phyloP scores from a whole-genome alignment of 2,888 invertebrate genomes.

The Rotaria macrura region DNA sequence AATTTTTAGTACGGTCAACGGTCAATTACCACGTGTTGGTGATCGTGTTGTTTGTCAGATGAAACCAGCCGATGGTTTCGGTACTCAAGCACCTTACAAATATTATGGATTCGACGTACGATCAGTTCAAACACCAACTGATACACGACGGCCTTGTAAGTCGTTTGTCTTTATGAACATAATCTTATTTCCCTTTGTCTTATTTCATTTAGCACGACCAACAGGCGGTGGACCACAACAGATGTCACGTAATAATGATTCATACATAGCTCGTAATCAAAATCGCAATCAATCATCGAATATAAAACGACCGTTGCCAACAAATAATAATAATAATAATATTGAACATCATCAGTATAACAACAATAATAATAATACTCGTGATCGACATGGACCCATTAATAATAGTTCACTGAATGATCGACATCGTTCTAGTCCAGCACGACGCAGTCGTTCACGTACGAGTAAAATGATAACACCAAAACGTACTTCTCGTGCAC shows the following conservation, averaged over 20 bases:
- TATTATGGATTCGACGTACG: background rate
- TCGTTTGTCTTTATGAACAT: too few species aligned
- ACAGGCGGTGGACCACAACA: background rate
- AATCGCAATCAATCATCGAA: background rate
- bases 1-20: background rate
- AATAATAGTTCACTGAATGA: slow-evolving; percentile 2
- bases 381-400: background rate
- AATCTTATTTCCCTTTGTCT: background rate
- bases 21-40: slow-evolving; percentile 1
- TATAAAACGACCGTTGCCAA: background rate
- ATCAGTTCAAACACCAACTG: background rate
- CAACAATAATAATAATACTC: background rate
- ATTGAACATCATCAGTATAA: background rate
- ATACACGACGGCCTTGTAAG: background rate
- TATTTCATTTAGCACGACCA: background rate
- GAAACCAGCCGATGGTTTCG: slow-evolving; percentile 16
- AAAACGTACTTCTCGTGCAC: background rate
- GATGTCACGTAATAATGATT: background rate
- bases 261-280: background rate
- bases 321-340: background rate
- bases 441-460: background rate
- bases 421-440: background rate
- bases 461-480: background rate
- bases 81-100: background rate
- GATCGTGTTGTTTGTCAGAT: slow-evolving; percentile 13